Conservation (phyloP, 23 tunicate genomes). For the Halocynthia roretzi region DNA sequence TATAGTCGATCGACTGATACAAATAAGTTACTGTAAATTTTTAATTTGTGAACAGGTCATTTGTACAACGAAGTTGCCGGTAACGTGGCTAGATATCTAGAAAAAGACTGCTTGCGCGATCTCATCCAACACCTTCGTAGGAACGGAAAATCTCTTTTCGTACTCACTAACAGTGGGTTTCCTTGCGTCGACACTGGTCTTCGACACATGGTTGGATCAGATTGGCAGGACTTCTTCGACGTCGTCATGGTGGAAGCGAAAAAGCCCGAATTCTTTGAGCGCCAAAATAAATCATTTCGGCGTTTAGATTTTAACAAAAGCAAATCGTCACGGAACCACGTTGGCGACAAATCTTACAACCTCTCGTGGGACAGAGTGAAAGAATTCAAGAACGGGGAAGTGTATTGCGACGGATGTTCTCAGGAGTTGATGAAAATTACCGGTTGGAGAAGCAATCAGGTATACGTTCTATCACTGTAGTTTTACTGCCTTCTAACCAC, state of each 20-base stretch:
- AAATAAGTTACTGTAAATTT: neutral
- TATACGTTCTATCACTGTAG: neutral
- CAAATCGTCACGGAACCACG: too few relatives aligned
- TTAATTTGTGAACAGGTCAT: constrained; percentile 14
- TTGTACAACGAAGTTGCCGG: constrained; percentile 47
- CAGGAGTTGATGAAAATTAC: constrained; percentile 74
- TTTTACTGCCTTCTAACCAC: neutral
- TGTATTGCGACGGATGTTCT: constrained; percentile 86
- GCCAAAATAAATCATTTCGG: constrained; percentile 46
- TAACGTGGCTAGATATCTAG: constrained; percentile 56
- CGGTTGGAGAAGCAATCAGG: constrained; percentile 60
- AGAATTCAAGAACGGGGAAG: constrained; percentile 53
- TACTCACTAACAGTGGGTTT: constrained; percentile 84
- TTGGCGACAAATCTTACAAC: too few relatives aligned
- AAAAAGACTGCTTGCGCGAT: constrained; percentile 37
- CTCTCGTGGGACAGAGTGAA: constrained; percentile 44
- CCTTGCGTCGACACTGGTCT: constrained; percentile 77
- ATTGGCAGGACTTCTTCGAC: constrained; percentile 95
- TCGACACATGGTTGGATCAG: constrained; percentile 56
- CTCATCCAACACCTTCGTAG: constrained; percentile 31
- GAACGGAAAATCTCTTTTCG: constrained; percentile 59
- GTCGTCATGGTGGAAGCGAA: constrained; percentile 88
- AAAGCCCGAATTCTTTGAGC: constrained; percentile 87
- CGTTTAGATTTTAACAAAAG: neutral
- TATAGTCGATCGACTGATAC: neutral